Percentiles rank a stretch among this genome's conserved stretches.
Conservation (phyloP, 2,113 vertebrate genomes). For the Talpa occidentalis region DNA sequence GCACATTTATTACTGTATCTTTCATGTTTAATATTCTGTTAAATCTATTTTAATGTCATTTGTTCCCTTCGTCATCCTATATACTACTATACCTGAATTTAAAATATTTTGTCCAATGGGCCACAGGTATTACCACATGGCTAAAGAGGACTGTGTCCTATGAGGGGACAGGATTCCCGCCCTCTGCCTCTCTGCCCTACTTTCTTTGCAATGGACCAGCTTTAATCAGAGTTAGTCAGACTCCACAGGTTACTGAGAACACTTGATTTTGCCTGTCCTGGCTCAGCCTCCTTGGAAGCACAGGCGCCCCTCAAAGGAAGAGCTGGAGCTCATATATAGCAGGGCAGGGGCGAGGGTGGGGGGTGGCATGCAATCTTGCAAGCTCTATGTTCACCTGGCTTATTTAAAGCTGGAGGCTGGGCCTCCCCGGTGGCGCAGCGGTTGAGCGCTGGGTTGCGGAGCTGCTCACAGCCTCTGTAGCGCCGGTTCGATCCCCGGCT, state of each 20-base stretch:
- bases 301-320: not conserved
- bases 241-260: not conserved
- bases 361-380: accelerated
- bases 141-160: not conserved
- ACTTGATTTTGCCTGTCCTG: not conserved
- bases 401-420: too few species aligned
- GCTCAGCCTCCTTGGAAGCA: conserved; percentile 1
- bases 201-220: not conserved
- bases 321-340: accelerated
- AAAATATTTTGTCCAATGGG: not conserved
- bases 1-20: not conserved
- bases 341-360: not conserved
- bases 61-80: not conserved
- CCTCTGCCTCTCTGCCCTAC: not conserved
- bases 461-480: too few species aligned
- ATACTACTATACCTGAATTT: conserved; percentile 36
- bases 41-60: conserved; percentile 2
- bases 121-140: not conserved
- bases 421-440: too few species aligned
- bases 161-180: not conserved
- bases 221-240: not conserved
- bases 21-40: not conserved
- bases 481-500: too few species aligned
- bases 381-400: accelerated
- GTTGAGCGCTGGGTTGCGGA: too few species aligned